phyloP scores from a whole-genome alignment of 2,113 vertebrate genomes.

The Cricetomys ansorgei region DNA sequence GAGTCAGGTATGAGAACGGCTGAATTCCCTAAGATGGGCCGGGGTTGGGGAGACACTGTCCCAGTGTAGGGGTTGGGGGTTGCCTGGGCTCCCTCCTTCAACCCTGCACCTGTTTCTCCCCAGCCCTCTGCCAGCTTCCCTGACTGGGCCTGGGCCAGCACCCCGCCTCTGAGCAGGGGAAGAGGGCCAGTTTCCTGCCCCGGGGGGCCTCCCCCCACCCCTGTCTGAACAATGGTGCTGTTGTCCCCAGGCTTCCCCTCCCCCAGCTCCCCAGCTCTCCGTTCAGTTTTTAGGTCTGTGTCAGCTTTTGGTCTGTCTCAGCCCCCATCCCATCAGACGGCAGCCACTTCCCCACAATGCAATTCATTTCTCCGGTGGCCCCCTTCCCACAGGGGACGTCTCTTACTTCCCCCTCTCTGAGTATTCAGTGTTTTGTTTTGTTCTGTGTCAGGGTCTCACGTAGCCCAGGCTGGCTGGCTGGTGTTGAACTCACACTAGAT shows the following conservation, averaged over 20 bases:
- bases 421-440: neutral
- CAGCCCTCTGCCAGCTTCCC: neutral
- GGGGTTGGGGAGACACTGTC: no score
- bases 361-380: neutral
- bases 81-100: neutral
- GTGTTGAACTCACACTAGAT: neutral
- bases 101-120: constrained; percentile 63
- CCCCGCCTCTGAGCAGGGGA: constrained; percentile 53
- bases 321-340: neutral
- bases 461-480: neutral
- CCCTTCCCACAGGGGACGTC: fast-evolving
- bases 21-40: neutral
- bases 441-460: neutral
- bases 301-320: neutral
- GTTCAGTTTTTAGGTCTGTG: neutral
- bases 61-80: no score
- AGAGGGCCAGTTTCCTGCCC: constrained; percentile 77
- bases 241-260: constrained; percentile 60
- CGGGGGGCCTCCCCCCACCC: constrained; percentile 12
- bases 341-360: neutral
- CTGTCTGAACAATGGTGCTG: constrained; percentile 58
- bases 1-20: neutral
- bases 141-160: neutral
- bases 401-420: neutral
- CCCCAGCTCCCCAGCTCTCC: neutral